Evolutionary conservation across 53 echinoderm and acorn worm species (phyloP), one percentile per base, ranked within the genome.

Genomic region (Patiria pectinifera): DNA sequence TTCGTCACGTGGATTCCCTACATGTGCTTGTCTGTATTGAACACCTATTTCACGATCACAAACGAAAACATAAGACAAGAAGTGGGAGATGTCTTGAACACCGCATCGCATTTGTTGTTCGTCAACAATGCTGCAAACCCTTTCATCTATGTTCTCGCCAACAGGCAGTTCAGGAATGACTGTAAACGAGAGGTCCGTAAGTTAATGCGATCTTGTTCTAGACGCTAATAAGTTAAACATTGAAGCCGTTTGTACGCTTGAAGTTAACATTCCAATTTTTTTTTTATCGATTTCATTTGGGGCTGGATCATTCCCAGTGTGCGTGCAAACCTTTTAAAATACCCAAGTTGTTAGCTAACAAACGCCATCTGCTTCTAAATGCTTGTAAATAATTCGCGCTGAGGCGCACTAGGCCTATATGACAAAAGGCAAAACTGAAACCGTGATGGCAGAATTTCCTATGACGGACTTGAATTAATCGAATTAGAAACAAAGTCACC

Each of bases 81-180:
- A 11, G 19, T 18, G 19, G 3, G 4, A 1, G 66, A 66, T 66
- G n/a, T 81, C 1, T 3, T 11, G 0, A 70, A 7, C 16, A 90
- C 25, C 8, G 80, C 90, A 45, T 62, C 90, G 19, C 82, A 86
- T 23, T 83, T 94, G 18, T 82, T 94, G 7, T 91, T 89, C 26
- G 80, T 96, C 58, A 96, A 96, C 69, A 94, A 95, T 80, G 96
- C 94, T 1, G 93, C 85, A 19, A 96, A 96, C 80, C 96, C 96
- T 11, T 94, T 96, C 48, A 86, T 96, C 15, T 96, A 96, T 62
- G 92, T 92, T 12, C 84, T 96, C 1, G 92, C 95, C 21, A 96
- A 96, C 63, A 83, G 92, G 35, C 87, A 95, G 49, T 96, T 96
- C 25, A 46, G 96, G 66, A 59, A 82, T 10, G 91, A 95, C 47